Conservation (phyloP, 1,140 invertebrate genomes). For the Macrosteles quadrilineatus region DNA sequence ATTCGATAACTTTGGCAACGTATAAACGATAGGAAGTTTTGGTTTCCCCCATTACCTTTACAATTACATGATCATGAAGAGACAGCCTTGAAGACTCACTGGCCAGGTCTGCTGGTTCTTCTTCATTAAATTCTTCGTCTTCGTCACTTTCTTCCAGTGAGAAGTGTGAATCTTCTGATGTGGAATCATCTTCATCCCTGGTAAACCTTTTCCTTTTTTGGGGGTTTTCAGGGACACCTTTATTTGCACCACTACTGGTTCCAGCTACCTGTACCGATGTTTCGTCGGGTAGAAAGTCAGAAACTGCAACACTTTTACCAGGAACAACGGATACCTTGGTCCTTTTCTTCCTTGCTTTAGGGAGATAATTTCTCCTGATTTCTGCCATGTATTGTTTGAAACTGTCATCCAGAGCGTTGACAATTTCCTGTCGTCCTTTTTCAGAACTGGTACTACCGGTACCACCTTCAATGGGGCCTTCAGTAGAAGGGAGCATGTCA, state of each 20-base stretch:
- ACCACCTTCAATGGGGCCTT: too few species aligned
- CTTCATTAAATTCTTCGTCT: too few species aligned
- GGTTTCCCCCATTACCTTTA: too few species aligned
- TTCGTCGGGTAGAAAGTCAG: background rate
- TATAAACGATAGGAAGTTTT: too few species aligned
- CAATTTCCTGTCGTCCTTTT: background rate
- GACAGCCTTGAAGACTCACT: background rate
- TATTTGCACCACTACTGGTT: background rate
- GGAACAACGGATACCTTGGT: slow-evolving; percentile 11
- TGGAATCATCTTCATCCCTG: background rate
- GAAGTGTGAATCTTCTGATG: background rate
- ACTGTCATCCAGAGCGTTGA: slow-evolving; percentile 8
- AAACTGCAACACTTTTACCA: slow-evolving; percentile 8
- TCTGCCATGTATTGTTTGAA: slow-evolving; percentile 17
- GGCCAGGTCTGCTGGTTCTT: too few species aligned
- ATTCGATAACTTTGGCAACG: too few species aligned
- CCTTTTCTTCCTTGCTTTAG: slow-evolving; percentile 23
- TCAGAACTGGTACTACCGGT: background rate
- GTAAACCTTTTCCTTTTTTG: background rate
- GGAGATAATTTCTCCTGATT: slow-evolving; percentile 7
- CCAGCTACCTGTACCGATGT: background rate
- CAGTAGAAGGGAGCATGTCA: slow-evolving; percentile 10
- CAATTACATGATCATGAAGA: background rate
- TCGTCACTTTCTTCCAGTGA: too few species aligned
- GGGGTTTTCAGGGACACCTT: background rate